phyloP scores from a whole-genome alignment of 2,888 invertebrate species.

The Smittia aterrima region DNA sequence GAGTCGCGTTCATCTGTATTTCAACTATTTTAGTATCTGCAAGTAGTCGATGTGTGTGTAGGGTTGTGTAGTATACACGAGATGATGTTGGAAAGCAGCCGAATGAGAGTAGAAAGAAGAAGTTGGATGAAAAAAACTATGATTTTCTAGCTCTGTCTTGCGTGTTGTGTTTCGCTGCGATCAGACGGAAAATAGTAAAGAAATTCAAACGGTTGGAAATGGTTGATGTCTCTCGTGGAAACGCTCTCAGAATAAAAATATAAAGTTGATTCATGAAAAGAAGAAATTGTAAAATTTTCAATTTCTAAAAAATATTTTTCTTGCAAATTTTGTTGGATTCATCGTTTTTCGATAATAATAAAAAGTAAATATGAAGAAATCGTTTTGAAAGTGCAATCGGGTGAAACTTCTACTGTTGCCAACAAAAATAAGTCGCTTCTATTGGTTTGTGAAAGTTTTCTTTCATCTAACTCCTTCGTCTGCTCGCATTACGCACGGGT shows the following conservation, averaged over 20 bases:
- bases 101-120: conserved; percentile 30
- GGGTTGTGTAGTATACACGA: not conserved
- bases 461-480: too few species aligned
- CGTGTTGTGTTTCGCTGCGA: conserved; percentile 30
- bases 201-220: conserved; percentile 38
- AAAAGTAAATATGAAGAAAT: conserved; percentile 3
- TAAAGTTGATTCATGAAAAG: conserved; percentile 28
- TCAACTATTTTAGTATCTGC: conserved; percentile 29
- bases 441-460: not conserved
- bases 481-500: too few species aligned
- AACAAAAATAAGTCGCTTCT: not conserved
- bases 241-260: not conserved
- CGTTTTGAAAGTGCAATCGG: conserved; percentile 26
- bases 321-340: not conserved
- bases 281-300: conserved; percentile 26
- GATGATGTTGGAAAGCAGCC: conserved; percentile 36
- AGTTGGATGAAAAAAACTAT: conserved; percentile 33
- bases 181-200: conserved; percentile 39
- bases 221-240: conserved; percentile 32
- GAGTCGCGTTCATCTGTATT: conserved; percentile 22
- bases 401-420: conserved; percentile 18
- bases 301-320: conserved; percentile 29
- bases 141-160: conserved; percentile 19
- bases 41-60: not conserved
- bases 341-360: not conserved